These are phyloP conservation scores for Polypedilum vanderplanki DNA, from an alignment of 1,140 invertebrate genomes.

Conservation along the genomic window DNA sequence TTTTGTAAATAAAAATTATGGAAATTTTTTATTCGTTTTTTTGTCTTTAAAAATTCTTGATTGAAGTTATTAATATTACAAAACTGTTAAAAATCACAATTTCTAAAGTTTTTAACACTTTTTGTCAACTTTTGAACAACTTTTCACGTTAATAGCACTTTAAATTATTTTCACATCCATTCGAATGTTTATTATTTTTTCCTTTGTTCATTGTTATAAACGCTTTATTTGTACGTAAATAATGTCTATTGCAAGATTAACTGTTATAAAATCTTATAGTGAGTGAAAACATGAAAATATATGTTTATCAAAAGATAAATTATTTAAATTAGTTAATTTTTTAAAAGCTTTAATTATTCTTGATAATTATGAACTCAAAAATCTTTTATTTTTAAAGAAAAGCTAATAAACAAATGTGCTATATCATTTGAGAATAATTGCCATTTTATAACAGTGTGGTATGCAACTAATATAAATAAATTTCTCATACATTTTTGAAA, in stretches of 20 bases:
- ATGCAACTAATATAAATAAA: too few relatives aligned
- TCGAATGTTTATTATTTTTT: conserved; percentile 13
- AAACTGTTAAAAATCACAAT: conserved; percentile 12
- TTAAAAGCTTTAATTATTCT: background rate
- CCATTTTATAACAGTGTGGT: background rate
- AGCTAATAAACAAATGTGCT: background rate
- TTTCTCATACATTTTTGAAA: too few relatives aligned
- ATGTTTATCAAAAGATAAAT: background rate
- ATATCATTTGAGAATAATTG: background rate
- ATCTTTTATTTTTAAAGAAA: background rate
- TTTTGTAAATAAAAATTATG: conserved; percentile 23
- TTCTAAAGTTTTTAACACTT: background rate
- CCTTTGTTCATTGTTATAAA: conserved; percentile 17
- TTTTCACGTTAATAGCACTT: background rate
- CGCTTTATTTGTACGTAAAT: background rate
- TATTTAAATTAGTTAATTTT: background rate
- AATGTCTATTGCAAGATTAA: background rate
- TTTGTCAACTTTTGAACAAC: background rate
- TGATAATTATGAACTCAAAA: too few relatives aligned
- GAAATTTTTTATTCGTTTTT: background rate
- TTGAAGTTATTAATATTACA: background rate
- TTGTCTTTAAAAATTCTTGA: background rate
- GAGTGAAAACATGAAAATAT: background rate
- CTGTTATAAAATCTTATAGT: background rate
- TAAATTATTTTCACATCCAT: background rate